phyloP scores from a whole-genome alignment of 1,140 invertebrate genomes.

The Drosophila nannoptera region DNA sequence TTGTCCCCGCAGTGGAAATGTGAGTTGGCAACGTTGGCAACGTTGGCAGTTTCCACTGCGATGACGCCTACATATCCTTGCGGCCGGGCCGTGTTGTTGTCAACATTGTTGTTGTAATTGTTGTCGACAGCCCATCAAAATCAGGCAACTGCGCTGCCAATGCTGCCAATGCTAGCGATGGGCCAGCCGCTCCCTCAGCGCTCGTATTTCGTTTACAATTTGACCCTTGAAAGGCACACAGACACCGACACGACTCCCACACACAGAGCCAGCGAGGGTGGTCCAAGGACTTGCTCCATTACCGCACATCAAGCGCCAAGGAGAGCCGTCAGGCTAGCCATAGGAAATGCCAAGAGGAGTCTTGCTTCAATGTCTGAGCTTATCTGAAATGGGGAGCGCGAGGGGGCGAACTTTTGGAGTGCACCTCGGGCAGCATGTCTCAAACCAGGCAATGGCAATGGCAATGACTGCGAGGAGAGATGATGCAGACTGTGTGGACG shows the following conservation, averaged over 20 bases:
- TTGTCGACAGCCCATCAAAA: slow-evolving; percentile 66
- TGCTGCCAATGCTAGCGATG: slow-evolving; percentile 32
- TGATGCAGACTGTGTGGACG: too few relatives aligned
- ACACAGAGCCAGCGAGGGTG: slow-evolving; percentile 29
- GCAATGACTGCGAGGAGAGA: background rate
- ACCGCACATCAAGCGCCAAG: too few relatives aligned
- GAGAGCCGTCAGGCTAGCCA: too few relatives aligned
- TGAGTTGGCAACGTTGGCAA: slow-evolving; percentile 30
- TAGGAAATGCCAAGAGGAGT: too few relatives aligned
- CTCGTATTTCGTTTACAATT: slow-evolving; percentile 72
- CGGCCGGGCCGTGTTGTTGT: slow-evolving; percentile 43
- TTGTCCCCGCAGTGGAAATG: slow-evolving; percentile 55
- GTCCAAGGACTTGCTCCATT: background rate
- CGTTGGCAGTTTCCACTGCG: slow-evolving; percentile 43
- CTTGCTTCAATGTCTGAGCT: too few relatives aligned
- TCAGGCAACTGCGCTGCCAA: slow-evolving; percentile 44
- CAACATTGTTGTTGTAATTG: slow-evolving; percentile 35
- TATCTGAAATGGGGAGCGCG: too few relatives aligned
- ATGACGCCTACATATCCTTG: slow-evolving; percentile 64
- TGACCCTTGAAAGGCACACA: slow-evolving; percentile 67
- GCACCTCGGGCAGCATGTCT: slow-evolving; percentile 9
- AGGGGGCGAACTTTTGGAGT: background rate
- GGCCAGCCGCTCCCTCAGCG: slow-evolving; percentile 39
- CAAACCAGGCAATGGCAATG: slow-evolving; percentile 14
- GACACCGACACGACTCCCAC: slow-evolving; percentile 37